Evolutionary conservation across 2,113 vertebrate species (phyloP).

Genomic region (Dunckerocampus dactyliophorus): DNA sequence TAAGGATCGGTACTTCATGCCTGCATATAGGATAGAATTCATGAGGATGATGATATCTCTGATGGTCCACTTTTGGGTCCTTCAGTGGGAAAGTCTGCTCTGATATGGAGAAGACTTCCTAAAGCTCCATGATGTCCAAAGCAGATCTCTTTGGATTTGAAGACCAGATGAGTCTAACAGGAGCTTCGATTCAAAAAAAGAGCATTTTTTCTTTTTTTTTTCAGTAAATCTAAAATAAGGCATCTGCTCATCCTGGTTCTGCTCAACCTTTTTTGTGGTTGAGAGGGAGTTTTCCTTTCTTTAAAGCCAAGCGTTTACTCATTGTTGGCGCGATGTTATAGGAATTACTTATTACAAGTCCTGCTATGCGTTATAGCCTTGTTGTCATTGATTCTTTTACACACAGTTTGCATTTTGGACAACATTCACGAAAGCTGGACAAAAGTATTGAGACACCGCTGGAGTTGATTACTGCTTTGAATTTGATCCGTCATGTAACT

Average conservation of each 20-base stretch:
- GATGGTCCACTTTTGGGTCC: neutral
- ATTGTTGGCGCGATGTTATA: neutral
- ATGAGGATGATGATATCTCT: neutral
- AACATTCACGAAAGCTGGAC: too few relatives aligned
- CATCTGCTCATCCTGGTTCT: slow-evolving; percentile 1
- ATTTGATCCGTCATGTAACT: too few relatives aligned
- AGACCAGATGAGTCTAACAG: neutral
- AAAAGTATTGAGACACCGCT: too few relatives aligned
- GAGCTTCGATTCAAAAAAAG: neutral
- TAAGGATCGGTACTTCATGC: neutral
- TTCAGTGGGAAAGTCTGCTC: neutral
- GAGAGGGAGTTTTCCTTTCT: neutral
- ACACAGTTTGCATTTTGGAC: too few relatives aligned
- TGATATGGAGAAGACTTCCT: slow-evolving; percentile 3
- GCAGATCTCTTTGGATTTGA: neutral
- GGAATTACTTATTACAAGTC: too few relatives aligned
- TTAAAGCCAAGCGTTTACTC: neutral
- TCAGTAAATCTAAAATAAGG: neutral
- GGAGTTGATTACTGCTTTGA: too few relatives aligned
- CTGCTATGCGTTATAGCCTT: too few relatives aligned
- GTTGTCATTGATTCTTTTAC: too few relatives aligned
- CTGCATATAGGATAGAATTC: neutral
- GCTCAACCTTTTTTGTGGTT: slow-evolving; percentile 1
- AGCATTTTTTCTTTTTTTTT: neutral
- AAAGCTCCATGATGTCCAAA: slow-evolving; percentile 4